A percentile compares a stretch with the other conserved stretches of the same genome.
Evolutionary conservation across 2,888 invertebrate genomes (phyloP).

Genomic region (Drosophila quasianomalipes): DNA sequence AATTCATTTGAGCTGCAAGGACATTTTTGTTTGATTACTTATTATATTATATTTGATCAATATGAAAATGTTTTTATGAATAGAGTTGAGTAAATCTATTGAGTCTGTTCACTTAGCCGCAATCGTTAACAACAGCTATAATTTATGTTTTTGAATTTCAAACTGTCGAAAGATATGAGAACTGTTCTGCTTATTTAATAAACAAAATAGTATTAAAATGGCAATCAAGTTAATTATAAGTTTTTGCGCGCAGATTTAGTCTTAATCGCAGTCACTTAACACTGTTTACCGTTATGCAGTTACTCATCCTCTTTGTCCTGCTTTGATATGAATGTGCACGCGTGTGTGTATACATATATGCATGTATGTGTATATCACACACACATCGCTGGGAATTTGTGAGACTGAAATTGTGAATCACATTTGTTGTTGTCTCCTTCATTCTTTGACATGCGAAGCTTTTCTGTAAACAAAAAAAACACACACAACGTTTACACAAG

Average conservation of each 20-base stretch:
- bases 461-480: constrained; percentile 62
- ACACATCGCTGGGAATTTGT: constrained; percentile 44
- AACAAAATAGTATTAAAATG: neutral
- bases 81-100: neutral
- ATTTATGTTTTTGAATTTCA: neutral
- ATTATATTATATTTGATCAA: neutral
- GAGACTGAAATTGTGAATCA: constrained; percentile 63
- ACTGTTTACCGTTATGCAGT: constrained; percentile 26
- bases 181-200: neutral
- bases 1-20: neutral
- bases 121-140: neutral
- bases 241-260: constrained; percentile 2
- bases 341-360: neutral
- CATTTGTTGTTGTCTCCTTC: constrained; percentile 28
- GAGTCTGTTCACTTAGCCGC: neutral
- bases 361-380: constrained; percentile 7
- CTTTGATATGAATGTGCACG: neutral
- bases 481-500: constrained; percentile 53
- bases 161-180: neutral
- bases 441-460: constrained; percentile 31
- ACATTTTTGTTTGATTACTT: neutral
- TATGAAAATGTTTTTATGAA: neutral
- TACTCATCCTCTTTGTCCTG: constrained; percentile 41
- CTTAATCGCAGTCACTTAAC: constrained; percentile 32
- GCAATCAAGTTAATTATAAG: neutral